Evolutionary conservation across 1,140 invertebrate species (phyloP).

Genomic region (Oncopeltus fasciatus): DNA sequence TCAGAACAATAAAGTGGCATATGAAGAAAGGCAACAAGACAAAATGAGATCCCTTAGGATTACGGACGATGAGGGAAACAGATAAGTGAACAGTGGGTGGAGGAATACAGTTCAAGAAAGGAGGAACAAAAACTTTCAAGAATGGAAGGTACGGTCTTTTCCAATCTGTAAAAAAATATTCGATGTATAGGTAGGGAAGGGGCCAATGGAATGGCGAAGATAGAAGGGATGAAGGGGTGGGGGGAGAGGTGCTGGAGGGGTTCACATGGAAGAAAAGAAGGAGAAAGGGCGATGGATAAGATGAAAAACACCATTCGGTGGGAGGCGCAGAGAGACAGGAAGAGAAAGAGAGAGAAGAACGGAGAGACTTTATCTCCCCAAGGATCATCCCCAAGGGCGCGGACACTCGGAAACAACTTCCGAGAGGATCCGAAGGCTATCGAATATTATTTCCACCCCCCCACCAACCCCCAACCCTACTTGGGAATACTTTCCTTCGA

Average conservation of each 20-base stretch:
- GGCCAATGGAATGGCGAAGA: no score
- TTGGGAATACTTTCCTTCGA: no score
- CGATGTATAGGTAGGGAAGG: neutral
- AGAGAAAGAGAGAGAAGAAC: neutral
- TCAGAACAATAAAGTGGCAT: no score
- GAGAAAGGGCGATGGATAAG: neutral
- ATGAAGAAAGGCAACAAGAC: no score
- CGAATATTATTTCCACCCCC: neutral
- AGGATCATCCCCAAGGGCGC: slow-evolving; percentile 5
- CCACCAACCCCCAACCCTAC: no score
- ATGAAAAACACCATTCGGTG: slow-evolving; percentile 1
- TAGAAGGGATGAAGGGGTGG: no score
- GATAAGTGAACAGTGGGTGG: no score
- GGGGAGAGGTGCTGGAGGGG: neutral
- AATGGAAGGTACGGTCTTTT: no score
- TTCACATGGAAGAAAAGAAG: neutral
- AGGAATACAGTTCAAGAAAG: no score
- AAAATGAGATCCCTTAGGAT: no score
- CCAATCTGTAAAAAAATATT: neutral
- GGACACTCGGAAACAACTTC: neutral
- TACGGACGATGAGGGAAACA: no score
- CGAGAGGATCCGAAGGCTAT: neutral
- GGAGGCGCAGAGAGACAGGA: neutral
- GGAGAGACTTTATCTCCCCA: slow-evolving; percentile 1
- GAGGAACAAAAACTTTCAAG: no score